Evolutionary conservation across 2,888 invertebrate species (phyloP).

Genomic region (Eugnorisma glareosa): DNA sequence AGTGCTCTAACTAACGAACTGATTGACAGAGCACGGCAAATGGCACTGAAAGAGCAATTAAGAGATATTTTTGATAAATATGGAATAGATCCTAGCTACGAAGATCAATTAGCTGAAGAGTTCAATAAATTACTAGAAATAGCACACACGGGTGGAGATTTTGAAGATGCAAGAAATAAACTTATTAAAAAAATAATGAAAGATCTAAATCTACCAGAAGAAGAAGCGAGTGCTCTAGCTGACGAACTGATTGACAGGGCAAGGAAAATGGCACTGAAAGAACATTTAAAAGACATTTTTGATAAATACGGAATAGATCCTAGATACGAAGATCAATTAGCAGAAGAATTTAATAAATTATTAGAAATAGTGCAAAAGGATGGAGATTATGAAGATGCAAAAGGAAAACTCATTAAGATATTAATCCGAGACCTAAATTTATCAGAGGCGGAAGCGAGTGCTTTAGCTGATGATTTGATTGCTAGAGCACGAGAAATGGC

Average conservation of each 20-base stretch:
- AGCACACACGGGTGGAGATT: constrained; percentile 4
- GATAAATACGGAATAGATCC: too few species aligned
- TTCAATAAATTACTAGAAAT: constrained; percentile 24
- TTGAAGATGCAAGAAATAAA: constrained; percentile 10
- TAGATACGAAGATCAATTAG: too few species aligned
- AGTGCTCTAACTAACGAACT: constrained; percentile 12
- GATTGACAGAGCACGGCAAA: constrained; percentile 17
- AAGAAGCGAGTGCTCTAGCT: constrained; percentile 23
- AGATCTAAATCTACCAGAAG: constrained; percentile 21
- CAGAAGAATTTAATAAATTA: too few species aligned
- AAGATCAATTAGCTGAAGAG: constrained; percentile 26
- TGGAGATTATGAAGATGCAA: too few species aligned
- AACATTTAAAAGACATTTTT: too few species aligned
- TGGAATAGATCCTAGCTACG: constrained; percentile 5
- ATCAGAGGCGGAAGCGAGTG: constrained; percentile 18
- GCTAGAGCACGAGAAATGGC: constrained; percentile 12
- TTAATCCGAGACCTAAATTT: constrained; percentile 5
- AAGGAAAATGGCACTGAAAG: too few species aligned
- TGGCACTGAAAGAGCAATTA: neutral
- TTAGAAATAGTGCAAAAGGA: too few species aligned
- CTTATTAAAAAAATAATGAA: constrained; percentile 27
- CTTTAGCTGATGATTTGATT: constrained; percentile 16
- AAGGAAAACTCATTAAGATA: too few species aligned
- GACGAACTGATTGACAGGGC: constrained; percentile 22
- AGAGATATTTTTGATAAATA: neutral